Evolutionary conservation across 1,140 invertebrate genomes (phyloP), one percentile per base, ranked within the genome.

Genomic region (Scaptomyza montana): DNA sequence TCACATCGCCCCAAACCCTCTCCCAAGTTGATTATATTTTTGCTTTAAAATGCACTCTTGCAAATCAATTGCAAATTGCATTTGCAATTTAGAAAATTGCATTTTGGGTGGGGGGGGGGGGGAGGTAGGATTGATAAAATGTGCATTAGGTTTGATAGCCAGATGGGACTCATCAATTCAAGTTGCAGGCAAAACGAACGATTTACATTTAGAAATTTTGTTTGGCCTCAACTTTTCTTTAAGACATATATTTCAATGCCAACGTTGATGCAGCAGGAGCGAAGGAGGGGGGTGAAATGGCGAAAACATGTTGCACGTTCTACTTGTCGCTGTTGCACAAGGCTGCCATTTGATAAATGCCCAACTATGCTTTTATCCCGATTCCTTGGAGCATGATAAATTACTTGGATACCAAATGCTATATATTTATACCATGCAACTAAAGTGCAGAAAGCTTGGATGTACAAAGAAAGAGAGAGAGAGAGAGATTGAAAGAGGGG

Each of bases 51-150:
- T 25, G 21, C 21, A 66, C 60, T 64, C 74, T 84, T 57, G 75
- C 71, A 72, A 82, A 86, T 82, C 86, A 81, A 89, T 90, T 80
- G 67, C 39, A 51, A 30, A 84, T 60, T 70, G 85, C 76, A 74
- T 77, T 49, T 67, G 87, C 82, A 87, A 90, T 90, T 90, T 90
- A 63, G 63, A 71, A 82, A 90, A 90, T 90, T 90, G 78, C 76
- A 77, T 79, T 79, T 79, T 65, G 65, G 85, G 50, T 72, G 63
- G 9, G 47, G 16, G 25, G 60, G 36, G 13, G 56, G 64, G 39
- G 28, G 45, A n/a, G 43, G 39, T 36, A 36, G 39, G 39, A 2
- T 41, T 46, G 16, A 10, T 30, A 9, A 55, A 68, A 60, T 51
- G 62, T 25, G 33, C 57, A 69, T 43, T 74, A 66, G 51, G 67